Conservation (phyloP, 2,113 vertebrate genomes). For the Uropsilus gracilis region DNA sequence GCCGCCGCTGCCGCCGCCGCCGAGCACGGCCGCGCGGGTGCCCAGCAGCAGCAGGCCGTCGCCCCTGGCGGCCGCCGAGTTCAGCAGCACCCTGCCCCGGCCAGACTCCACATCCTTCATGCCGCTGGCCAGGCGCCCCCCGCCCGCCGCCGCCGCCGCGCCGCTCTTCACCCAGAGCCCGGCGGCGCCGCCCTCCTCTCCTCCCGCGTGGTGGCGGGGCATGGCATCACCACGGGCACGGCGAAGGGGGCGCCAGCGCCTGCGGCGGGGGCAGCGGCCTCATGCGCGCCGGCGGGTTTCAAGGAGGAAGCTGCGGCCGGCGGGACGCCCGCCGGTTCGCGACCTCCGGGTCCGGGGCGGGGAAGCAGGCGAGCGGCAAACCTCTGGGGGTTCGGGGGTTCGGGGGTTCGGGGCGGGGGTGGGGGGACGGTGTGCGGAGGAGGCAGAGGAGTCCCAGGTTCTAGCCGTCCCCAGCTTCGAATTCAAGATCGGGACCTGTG, state of each 20-base stretch:
- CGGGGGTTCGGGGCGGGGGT: background rate
- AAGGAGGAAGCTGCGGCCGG: slow-evolving; percentile 60
- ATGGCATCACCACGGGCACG: slow-evolving; percentile 92
- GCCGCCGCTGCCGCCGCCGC: slow-evolving; percentile 74
- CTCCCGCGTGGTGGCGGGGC: slow-evolving; percentile 95
- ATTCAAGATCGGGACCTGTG: slow-evolving; percentile 43
- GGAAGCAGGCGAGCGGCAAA: slow-evolving; percentile 4
- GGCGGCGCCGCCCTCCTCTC: slow-evolving; percentile 91
- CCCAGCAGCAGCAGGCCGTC: slow-evolving; percentile 90
- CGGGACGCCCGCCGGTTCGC: slow-evolving; percentile 24
- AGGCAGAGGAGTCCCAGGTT: background rate
- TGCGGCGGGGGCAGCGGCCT: slow-evolving; percentile 66
- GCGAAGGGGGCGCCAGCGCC: slow-evolving; percentile 80
- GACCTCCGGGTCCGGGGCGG: background rate
- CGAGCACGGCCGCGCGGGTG: slow-evolving; percentile 85
- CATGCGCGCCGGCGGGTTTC: slow-evolving; percentile 62
- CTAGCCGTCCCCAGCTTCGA: slow-evolving; percentile 32
- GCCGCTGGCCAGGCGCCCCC: slow-evolving; percentile 85
- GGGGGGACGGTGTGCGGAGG: background rate
- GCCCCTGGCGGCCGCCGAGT: slow-evolving; percentile 85
- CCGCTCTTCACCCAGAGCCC: slow-evolving; percentile 92
- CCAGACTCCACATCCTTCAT: slow-evolving; percentile 95
- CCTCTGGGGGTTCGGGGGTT: background rate
- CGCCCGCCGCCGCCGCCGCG: slow-evolving; percentile 83
- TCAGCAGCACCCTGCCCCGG: slow-evolving; percentile 88